phyloP scores from a whole-genome alignment of 2,888 invertebrate species.

The Malachius bipustulatus region DNA sequence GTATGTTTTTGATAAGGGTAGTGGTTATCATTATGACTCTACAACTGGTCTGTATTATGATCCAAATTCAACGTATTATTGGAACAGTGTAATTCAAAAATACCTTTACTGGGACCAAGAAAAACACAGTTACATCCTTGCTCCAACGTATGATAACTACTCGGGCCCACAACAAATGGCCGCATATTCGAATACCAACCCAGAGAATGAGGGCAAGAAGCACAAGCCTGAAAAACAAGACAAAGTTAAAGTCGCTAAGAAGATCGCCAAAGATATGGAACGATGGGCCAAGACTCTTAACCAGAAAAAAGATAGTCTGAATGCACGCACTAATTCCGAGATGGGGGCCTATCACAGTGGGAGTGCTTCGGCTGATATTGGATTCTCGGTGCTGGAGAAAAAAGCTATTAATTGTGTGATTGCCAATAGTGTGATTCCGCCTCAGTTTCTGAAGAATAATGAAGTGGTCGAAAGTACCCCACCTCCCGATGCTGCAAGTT shows the following conservation, averaged over 20 bases:
- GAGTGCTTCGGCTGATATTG: constrained; percentile 81
- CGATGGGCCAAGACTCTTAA: constrained; percentile 95
- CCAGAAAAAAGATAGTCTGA: constrained; percentile 75
- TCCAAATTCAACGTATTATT: constrained; percentile 91
- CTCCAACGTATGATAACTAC: constrained; percentile 30
- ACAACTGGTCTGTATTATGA: constrained; percentile 92
- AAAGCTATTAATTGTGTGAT: constrained; percentile 37
- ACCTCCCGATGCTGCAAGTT: constrained; percentile 22
- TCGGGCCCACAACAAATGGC: constrained; percentile 13
- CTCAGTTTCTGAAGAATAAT: constrained; percentile 9
- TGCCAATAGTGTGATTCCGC: constrained; percentile 13
- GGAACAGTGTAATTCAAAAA: constrained; percentile 78
- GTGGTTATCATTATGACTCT: constrained; percentile 94
- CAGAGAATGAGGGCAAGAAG: constrained; percentile 48
- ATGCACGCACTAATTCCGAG: constrained; percentile 22
- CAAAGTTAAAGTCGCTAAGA: constrained; percentile 94
- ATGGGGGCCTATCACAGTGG: constrained; percentile 25
- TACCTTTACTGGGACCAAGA: constrained; percentile 93
- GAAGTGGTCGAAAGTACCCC: constrained; percentile 18
- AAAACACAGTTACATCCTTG: constrained; percentile 49
- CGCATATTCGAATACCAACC: constrained; percentile 14
- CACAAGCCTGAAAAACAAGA: constrained; percentile 69
- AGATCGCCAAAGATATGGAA: constrained; percentile 92
- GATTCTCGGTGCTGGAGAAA: constrained; percentile 83
- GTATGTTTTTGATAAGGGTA: constrained; percentile 88